Percentiles rank a stretch among this genome's conserved stretches.
These are phyloP conservation scores for Antheraea pernyi DNA, from an alignment of 1,140 invertebrate species.

Conservation along the genomic window DNA sequence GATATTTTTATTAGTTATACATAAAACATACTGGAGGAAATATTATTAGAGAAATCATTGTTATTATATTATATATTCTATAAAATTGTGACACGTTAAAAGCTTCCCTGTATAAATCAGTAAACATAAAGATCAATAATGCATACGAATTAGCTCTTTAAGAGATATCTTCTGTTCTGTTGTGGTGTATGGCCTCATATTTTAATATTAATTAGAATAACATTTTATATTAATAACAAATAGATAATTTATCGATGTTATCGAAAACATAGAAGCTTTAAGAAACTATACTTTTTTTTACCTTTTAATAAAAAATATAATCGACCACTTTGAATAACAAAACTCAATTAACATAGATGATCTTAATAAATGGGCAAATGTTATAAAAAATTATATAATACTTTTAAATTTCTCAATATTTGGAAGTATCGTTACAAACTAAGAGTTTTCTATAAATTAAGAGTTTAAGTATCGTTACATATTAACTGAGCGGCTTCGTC, in stretches of 20 bases:
- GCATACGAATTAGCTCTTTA: conserved; percentile 50
- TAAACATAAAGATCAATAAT: conserved; percentile 38
- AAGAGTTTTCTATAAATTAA: too few relatives aligned
- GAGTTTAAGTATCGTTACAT: too few relatives aligned
- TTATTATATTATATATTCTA: conserved; percentile 7
- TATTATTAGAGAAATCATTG: background rate
- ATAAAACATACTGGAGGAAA: background rate
- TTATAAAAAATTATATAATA: background rate
- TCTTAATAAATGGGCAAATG: background rate
- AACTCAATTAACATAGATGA: background rate
- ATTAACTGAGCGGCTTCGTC: too few relatives aligned
- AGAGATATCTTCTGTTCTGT: conserved; percentile 21
- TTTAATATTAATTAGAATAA: conserved; percentile 28
- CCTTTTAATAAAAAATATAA: background rate
- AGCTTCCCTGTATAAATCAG: conserved; percentile 17
- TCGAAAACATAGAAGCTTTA: conserved; percentile 1
- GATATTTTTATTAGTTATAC: background rate
- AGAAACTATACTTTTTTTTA: background rate
- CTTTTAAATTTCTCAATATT: background rate
- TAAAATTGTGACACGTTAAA: conserved; percentile 13
- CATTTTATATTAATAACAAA: conserved; percentile 12
- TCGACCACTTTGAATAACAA: background rate
- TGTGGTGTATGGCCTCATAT: conserved; percentile 20
- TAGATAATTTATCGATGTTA: background rate
- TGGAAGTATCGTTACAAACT: too few relatives aligned